These are phyloP conservation scores for Anniella stebbinsi DNA, from an alignment of 2,797 vertebrate genomes.

Conservation along the genomic window DNA sequence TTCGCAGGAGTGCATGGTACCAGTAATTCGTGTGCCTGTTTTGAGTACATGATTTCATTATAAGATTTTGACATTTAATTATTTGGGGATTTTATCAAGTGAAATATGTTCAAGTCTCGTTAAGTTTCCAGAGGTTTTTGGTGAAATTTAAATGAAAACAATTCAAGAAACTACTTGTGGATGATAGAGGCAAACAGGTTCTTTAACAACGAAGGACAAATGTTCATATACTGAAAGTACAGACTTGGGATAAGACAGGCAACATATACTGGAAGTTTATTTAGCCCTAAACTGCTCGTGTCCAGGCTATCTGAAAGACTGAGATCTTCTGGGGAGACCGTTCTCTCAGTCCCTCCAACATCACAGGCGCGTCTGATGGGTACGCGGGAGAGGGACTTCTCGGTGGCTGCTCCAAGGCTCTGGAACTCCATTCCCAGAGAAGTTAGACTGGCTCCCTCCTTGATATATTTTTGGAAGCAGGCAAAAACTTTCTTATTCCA, in stretches of 20 bases:
- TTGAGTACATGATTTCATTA: not conserved
- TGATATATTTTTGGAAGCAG: no score
- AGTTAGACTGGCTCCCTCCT: no score
- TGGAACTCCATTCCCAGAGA: no score
- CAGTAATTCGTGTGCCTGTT: not conserved
- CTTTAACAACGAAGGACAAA: not conserved
- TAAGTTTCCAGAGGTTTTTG: not conserved
- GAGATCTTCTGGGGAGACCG: no score
- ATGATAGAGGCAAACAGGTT: not conserved
- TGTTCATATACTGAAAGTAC: not conserved
- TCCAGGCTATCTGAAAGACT: no score
- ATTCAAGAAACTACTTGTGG: not conserved
- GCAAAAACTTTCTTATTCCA: no score
- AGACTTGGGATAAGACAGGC: not conserved
- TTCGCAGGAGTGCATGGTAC: not conserved
- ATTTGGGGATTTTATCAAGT: not conserved
- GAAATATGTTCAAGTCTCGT: not conserved
- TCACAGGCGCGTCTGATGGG: no score
- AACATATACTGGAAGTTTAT: not conserved
- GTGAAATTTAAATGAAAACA: not conserved
- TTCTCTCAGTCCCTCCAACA: no score
- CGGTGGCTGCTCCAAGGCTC: no score
- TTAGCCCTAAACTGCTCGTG: no score
- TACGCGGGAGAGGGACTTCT: no score
- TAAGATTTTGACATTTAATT: not conserved